Percentiles rank a stretch among this genome's conserved stretches.
These are phyloP conservation scores for Ameiurus melas DNA, from an alignment of 2,113 vertebrate genomes.

Conservation along the genomic window DNA sequence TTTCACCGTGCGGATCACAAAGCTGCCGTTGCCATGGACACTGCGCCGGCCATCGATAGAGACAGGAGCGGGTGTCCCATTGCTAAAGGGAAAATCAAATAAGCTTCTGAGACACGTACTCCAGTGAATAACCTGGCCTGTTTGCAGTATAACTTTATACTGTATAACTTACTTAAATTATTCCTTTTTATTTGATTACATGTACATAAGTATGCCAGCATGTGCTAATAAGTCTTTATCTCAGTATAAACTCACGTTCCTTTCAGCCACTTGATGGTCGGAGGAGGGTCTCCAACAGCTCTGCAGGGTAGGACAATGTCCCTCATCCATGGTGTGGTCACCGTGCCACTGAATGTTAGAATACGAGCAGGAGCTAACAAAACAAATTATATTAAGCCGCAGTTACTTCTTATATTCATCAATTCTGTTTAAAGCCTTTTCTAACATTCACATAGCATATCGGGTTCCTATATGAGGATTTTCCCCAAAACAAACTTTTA, in stretches of 20 bases:
- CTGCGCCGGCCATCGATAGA: conserved; percentile 90
- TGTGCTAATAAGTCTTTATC: neutral
- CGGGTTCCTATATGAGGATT: neutral
- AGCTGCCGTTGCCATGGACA: conserved; percentile 93
- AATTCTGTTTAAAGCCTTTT: neutral
- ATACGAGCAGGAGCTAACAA: conserved; percentile 89
- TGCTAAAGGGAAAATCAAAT: conserved; percentile 69
- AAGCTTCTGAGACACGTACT: neutral
- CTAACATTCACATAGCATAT: neutral
- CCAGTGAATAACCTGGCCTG: neutral
- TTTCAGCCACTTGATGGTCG: conserved; percentile 96
- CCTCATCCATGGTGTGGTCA: conserved; percentile 98
- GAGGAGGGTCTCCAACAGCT: conserved; percentile 91
- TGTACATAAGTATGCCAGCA: neutral
- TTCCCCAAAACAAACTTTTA: neutral
- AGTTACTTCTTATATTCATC: neutral
- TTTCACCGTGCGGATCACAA: conserved; percentile 94
- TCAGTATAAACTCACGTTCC: conserved; percentile 82
- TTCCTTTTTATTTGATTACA: neutral
- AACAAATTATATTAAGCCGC: conserved; percentile 20
- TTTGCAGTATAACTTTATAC: neutral
- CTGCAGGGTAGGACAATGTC: conserved; percentile 95
- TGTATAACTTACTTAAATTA: too few species aligned
- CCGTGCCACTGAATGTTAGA: conserved; percentile 92
- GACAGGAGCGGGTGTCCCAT: conserved; percentile 91